These are phyloP conservation scores for Druon quercuslanigerum DNA, from an alignment of 1,140 invertebrate genomes.

Conservation along the genomic window DNA sequence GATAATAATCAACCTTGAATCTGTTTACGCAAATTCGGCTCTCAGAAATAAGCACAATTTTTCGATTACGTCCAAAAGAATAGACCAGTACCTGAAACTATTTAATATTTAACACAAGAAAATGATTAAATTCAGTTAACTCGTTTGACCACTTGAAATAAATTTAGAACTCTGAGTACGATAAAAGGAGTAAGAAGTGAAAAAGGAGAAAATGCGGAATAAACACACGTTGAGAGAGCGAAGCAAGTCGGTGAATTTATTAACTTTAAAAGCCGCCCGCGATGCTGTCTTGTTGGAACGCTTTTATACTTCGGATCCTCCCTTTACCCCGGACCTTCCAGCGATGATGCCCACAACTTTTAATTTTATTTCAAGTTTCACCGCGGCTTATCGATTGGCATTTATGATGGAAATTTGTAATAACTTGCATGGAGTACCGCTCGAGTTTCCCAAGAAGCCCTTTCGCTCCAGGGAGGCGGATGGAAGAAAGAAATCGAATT, in stretches of 20 bases:
- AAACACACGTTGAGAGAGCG: constrained; percentile 50
- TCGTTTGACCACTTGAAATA: constrained; percentile 62
- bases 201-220: constrained; percentile 25
- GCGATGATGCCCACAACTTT: constrained; percentile 56
- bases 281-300: constrained; percentile 58
- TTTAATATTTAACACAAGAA: constrained; percentile 42
- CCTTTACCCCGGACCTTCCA: constrained; percentile 32
- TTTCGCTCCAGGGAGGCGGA: neutral
- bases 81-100: too few relatives aligned
- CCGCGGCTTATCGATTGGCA: constrained; percentile 59
- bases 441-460: constrained; percentile 3
- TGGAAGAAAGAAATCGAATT: neutral
- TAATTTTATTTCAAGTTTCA: constrained; percentile 70
- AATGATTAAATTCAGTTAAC: constrained; percentile 72
- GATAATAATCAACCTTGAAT: too few relatives aligned
- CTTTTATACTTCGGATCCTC: constrained; percentile 54
- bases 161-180: constrained; percentile 65
- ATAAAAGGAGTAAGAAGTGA: constrained; percentile 47
- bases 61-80: too few relatives aligned
- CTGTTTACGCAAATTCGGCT: too few relatives aligned
- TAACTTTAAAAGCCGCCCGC: constrained; percentile 69
- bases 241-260: constrained; percentile 69
- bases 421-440: constrained; percentile 53
- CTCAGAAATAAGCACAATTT: too few relatives aligned
- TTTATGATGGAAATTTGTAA: constrained; percentile 67